Conservation (phyloP, 2,113 vertebrate genomes). For the Anhinga anhinga region DNA sequence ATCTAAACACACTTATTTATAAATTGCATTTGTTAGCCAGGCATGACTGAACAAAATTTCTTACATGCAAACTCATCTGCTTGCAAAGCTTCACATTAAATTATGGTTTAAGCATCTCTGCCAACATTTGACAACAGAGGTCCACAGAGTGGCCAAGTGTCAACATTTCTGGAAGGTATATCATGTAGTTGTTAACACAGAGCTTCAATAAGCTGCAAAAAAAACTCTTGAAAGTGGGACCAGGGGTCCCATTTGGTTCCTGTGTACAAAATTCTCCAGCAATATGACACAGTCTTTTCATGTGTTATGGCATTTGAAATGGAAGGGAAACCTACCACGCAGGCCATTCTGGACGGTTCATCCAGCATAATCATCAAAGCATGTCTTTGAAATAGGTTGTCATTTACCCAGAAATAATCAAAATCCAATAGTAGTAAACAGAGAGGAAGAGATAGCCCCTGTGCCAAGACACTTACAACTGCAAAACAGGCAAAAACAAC, state of each 20-base stretch:
- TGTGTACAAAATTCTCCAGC: neutral
- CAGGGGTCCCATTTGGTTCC: neutral
- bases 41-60: slow-evolving; percentile 29
- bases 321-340: neutral
- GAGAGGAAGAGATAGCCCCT: neutral
- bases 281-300: neutral
- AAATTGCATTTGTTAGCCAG: slow-evolving; percentile 33
- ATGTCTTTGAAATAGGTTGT: neutral
- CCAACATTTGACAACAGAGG: slow-evolving; percentile 32
- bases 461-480: neutral
- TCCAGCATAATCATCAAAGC: neutral
- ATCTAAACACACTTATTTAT: slow-evolving; percentile 16
- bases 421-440: neutral
- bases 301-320: neutral
- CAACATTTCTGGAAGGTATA: slow-evolving; percentile 42
- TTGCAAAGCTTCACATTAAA: slow-evolving; percentile 33
- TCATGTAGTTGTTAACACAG: neutral
- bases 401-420: neutral
- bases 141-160: slow-evolving; percentile 22
- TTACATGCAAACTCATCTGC: slow-evolving; percentile 27
- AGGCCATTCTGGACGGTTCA: neutral
- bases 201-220: slow-evolving; percentile 1
- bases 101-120: neutral
- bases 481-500: neutral
- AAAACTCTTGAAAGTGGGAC: neutral